Evolutionary conservation across 2,797 vertebrate species (phyloP).

Genomic region (Myotis vivesi): DNA sequence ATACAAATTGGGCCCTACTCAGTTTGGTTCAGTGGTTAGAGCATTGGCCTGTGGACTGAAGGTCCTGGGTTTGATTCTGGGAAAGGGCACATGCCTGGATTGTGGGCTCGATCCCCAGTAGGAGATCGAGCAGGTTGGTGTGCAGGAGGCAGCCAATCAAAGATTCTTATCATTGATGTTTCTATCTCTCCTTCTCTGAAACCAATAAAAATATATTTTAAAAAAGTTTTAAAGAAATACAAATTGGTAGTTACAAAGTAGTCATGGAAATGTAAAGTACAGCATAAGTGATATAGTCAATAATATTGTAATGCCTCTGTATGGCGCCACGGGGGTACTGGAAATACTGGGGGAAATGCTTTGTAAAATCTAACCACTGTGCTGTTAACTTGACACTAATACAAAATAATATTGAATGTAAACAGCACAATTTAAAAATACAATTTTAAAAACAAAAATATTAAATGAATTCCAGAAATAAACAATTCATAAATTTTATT

Average conservation of each 20-base stretch:
- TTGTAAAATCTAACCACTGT: not conserved
- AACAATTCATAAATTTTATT: not conserved
- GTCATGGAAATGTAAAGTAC: not conserved
- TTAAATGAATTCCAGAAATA: not conserved
- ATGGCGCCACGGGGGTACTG: not conserved
- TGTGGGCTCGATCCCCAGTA: no score
- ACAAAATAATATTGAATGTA: not conserved
- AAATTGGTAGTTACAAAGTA: not conserved
- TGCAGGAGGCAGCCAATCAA: no score
- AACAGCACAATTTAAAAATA: not conserved
- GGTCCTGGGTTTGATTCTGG: no score
- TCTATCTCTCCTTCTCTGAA: no score
- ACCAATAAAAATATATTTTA: no score
- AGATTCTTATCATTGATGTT: no score
- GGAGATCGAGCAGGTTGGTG: no score
- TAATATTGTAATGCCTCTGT: not conserved
- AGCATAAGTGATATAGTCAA: not conserved
- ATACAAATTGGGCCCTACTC: not conserved
- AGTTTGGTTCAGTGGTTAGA: no score
- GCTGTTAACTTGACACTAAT: not conserved
- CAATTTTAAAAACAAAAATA: not conserved
- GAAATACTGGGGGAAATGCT: not conserved
- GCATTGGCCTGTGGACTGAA: no score
- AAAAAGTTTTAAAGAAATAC: no score
- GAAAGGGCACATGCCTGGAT: no score